phyloP scores from a whole-genome alignment of 2,888 invertebrate genomes.

The Encarsia formosa region DNA sequence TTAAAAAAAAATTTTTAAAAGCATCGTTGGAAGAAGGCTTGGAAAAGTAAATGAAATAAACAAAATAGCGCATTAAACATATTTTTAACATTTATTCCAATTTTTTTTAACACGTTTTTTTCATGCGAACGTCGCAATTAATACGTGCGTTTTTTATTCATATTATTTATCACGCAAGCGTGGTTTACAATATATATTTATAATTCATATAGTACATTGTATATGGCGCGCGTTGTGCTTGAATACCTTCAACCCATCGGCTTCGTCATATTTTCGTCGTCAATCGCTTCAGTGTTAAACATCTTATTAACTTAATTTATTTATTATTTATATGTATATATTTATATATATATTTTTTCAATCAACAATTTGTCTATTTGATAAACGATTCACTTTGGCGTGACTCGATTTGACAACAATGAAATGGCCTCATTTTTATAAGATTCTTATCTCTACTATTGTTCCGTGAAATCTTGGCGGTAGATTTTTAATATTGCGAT shows the following conservation, averaged over 20 bases:
- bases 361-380: not conserved
- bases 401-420: not conserved
- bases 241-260: too few species aligned
- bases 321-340: too few species aligned
- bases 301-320: not conserved
- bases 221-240: too few species aligned
- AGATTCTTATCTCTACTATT: too few species aligned
- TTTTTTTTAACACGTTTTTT: constrained; percentile 37
- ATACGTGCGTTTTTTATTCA: not conserved
- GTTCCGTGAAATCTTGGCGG: too few species aligned
- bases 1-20: too few species aligned
- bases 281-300: constrained; percentile 1
- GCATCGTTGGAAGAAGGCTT: too few species aligned
- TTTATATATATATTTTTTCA: too few species aligned
- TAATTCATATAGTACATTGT: constrained; percentile 21
- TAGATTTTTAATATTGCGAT: too few species aligned
- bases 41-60: too few species aligned
- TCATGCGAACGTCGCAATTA: constrained; percentile 10
- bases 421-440: too few species aligned
- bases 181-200: constrained; percentile 15
- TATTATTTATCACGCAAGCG: constrained; percentile 6
- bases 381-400: not conserved
- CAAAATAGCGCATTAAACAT: constrained; percentile 35
- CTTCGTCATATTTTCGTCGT: too few species aligned
- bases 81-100: constrained; percentile 47